Percentiles rank a stretch among this genome's conserved stretches.
phyloP scores from a whole-genome alignment of 2,888 invertebrate species.

The Seira sanloemensis region DNA sequence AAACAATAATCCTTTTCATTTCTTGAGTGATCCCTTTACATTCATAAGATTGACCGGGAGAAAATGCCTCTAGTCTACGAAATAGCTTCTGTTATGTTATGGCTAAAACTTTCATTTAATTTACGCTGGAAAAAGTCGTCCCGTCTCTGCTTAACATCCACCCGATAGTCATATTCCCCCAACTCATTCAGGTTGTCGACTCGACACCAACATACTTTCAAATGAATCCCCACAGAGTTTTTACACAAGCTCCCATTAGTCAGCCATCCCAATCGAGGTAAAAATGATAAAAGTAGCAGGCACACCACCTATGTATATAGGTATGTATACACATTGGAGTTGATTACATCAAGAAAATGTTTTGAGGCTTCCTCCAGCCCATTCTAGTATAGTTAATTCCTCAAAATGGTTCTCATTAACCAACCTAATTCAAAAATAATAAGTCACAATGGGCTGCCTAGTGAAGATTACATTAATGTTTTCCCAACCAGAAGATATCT shows the following conservation, averaged over 20 bases:
- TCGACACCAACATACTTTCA: neutral
- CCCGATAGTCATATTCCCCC: neutral
- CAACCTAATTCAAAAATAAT: constrained; percentile 7
- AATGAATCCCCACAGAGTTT: constrained; percentile 43
- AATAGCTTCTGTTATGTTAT: neutral
- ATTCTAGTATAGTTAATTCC: neutral
- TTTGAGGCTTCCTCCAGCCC: neutral
- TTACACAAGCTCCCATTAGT: constrained; percentile 43
- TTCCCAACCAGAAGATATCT: too few species aligned
- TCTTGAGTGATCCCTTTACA: constrained; percentile 32
- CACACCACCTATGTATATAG: too few species aligned
- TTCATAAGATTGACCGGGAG: constrained; percentile 43
- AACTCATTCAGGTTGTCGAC: neutral
- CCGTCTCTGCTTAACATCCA: neutral
- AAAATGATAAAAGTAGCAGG: neutral
- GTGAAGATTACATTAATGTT: too few species aligned
- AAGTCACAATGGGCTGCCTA: constrained; percentile 1
- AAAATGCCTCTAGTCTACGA: neutral
- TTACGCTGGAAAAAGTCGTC: neutral
- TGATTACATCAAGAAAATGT: neutral
- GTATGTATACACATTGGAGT: neutral
- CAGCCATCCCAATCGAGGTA: neutral
- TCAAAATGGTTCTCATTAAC: neutral
- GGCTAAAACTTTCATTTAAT: neutral
- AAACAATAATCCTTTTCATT: constrained; percentile 51